These are phyloP conservation scores for Theodoxus fluviatilis DNA, from an alignment of 2,888 invertebrate species.

Conservation along the genomic window DNA sequence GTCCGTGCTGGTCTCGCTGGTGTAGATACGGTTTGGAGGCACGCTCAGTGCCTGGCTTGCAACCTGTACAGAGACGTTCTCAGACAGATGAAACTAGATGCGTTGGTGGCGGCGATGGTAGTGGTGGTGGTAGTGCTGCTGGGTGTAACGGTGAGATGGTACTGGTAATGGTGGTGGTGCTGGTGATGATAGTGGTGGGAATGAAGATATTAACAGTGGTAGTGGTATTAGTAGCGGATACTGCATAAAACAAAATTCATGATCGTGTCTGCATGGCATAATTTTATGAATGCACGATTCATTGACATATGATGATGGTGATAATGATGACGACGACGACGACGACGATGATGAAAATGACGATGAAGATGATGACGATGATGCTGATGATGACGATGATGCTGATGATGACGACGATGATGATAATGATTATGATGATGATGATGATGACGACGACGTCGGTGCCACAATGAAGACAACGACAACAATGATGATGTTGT, in stretches of 20 bases:
- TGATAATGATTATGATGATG: neutral
- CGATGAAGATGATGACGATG: neutral
- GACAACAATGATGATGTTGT: neutral
- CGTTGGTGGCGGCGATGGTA: too few species aligned
- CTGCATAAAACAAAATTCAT: too few species aligned
- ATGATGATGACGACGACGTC: neutral
- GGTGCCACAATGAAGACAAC: neutral
- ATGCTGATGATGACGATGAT: neutral
- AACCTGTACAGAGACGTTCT: slow-evolving; percentile 43
- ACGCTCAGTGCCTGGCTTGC: slow-evolving; percentile 45
- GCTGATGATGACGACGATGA: neutral
- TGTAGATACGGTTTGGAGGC: slow-evolving; percentile 42
- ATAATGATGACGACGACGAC: neutral
- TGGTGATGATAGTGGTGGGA: too few species aligned
- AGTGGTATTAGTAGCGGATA: too few species aligned
- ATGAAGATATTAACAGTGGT: too few species aligned
- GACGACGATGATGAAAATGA: neutral
- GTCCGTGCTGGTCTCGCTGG: slow-evolving; percentile 44
- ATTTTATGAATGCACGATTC: too few species aligned
- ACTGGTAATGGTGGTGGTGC: too few species aligned
- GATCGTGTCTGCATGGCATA: too few species aligned
- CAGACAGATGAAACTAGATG: too few species aligned
- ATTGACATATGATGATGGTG: neutral
- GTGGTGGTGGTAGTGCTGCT: too few species aligned
- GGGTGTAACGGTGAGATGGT: too few species aligned